Percentiles rank a stretch among this genome's conserved stretches.
Conservation (phyloP, 2,888 invertebrate species). For the Heterodera filipjevi region DNA sequence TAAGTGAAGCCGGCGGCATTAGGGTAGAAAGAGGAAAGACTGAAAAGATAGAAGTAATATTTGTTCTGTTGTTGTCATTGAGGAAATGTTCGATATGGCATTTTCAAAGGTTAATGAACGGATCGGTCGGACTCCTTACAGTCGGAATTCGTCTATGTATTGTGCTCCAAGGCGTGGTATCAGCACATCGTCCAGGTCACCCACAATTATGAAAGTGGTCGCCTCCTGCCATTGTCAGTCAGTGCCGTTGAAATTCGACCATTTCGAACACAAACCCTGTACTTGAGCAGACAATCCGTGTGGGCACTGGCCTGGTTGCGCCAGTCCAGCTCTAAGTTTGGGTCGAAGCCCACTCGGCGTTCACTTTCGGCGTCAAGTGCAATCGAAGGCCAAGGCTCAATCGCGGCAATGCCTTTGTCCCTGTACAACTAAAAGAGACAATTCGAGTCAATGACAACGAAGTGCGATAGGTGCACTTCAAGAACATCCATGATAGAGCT, state of each 20-base stretch:
- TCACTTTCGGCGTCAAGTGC: conserved; percentile 44
- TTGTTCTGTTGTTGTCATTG: no score
- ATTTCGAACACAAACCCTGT: conserved; percentile 44
- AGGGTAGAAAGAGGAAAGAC: conserved; percentile 36
- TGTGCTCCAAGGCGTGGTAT: conserved; percentile 46
- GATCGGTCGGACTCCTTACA: neutral
- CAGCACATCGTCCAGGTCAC: conserved; percentile 55
- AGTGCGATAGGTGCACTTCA: neutral
- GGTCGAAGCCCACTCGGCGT: conserved; percentile 46
- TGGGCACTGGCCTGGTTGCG: conserved; percentile 60
- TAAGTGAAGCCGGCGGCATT: conserved; percentile 46
- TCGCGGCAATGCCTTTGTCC: conserved; percentile 36
- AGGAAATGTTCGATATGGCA: no score
- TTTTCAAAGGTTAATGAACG: neutral
- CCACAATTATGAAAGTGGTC: conserved; percentile 51
- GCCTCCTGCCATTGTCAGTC: conserved; percentile 48
- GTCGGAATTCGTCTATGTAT: conserved; percentile 47
- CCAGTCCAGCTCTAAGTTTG: conserved; percentile 58
- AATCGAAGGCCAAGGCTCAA: conserved; percentile 52
- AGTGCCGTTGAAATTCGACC: conserved; percentile 44
- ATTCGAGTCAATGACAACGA: neutral
- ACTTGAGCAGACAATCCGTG: conserved; percentile 58
- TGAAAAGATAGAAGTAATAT: neutral
- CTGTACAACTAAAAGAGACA: conserved; percentile 33
- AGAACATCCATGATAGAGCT: conserved; percentile 43